Percentiles rank a stretch among this genome's conserved stretches.
phyloP scores from a whole-genome alignment of 2,113 vertebrate genomes.

The Rhinichthys klamathensis region DNA sequence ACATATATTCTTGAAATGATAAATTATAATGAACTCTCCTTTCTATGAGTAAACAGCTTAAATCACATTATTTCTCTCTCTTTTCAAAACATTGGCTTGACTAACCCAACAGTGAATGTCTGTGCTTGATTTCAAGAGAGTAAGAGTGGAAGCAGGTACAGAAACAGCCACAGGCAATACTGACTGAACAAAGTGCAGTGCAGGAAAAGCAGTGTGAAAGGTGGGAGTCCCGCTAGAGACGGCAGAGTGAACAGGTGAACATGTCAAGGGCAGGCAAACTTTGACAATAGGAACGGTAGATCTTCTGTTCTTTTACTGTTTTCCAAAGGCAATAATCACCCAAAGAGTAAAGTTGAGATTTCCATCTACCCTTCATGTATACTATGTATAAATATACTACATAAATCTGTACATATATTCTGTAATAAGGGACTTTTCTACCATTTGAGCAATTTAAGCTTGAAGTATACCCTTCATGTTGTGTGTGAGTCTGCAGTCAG shows the following conservation, averaged over 20 bases:
- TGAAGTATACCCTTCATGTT: background rate
- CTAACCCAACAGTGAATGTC: background rate
- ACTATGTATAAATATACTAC: too few species aligned
- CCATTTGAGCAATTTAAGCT: background rate
- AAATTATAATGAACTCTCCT: background rate
- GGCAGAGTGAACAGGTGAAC: slow-evolving; percentile 25
- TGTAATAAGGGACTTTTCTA: background rate
- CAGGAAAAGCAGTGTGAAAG: slow-evolving; percentile 27
- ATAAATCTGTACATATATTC: background rate
- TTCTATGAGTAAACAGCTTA: background rate
- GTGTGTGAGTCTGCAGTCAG: background rate
- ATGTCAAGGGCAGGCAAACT: slow-evolving; percentile 23
- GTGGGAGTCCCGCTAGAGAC: slow-evolving; percentile 23
- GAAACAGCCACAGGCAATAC: slow-evolving; percentile 21
- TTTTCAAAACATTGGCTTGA: background rate
- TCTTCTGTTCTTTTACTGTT: slow-evolving; percentile 45
- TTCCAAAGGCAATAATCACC: background rate
- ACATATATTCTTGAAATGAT: background rate
- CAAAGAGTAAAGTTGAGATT: slow-evolving; percentile 3
- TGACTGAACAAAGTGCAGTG: slow-evolving; percentile 36
- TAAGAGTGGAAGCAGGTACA: slow-evolving; percentile 23
- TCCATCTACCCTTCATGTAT: background rate
- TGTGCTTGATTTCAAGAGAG: slow-evolving; percentile 26
- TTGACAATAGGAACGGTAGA: slow-evolving; percentile 48
- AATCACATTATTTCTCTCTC: background rate